phyloP scores from a whole-genome alignment of 2,797 vertebrate species.

The Picus viridis region DNA sequence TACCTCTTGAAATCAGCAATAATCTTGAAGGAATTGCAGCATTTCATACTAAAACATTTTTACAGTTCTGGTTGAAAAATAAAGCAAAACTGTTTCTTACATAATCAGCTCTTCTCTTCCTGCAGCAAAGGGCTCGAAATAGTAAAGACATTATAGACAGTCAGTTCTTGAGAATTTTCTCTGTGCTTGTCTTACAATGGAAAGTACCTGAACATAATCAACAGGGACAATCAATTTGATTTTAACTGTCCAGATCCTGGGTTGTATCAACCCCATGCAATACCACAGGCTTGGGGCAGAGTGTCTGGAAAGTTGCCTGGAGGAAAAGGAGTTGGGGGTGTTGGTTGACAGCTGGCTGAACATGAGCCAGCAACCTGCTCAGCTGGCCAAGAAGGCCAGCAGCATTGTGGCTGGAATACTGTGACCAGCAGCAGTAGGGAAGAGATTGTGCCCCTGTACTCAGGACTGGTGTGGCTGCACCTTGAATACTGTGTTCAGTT shows the following conservation, averaged over 20 bases:
- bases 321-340: too few species aligned
- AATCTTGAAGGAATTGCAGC: background rate
- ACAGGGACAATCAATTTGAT: rapidly evolving
- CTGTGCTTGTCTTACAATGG: background rate
- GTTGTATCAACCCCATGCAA: too few species aligned
- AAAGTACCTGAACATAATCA: background rate
- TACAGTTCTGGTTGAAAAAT: background rate
- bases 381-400: too few species aligned
- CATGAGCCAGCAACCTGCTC: too few species aligned
- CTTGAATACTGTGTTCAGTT: too few species aligned
- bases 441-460: too few species aligned
- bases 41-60: background rate
- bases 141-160: background rate
- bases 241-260: background rate
- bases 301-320: too few species aligned
- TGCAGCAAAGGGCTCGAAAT: background rate
- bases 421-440: too few species aligned
- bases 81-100: background rate
- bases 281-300: too few species aligned
- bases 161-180: background rate
- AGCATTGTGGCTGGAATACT: too few species aligned
- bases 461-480: too few species aligned
- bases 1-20: background rate
- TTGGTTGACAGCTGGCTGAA: too few species aligned
- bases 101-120: background rate